A percentile compares a stretch with the other conserved stretches of the same genome.
phyloP scores from a whole-genome alignment of 2,888 invertebrate genomes.

The Platynereis dumerilii region DNA sequence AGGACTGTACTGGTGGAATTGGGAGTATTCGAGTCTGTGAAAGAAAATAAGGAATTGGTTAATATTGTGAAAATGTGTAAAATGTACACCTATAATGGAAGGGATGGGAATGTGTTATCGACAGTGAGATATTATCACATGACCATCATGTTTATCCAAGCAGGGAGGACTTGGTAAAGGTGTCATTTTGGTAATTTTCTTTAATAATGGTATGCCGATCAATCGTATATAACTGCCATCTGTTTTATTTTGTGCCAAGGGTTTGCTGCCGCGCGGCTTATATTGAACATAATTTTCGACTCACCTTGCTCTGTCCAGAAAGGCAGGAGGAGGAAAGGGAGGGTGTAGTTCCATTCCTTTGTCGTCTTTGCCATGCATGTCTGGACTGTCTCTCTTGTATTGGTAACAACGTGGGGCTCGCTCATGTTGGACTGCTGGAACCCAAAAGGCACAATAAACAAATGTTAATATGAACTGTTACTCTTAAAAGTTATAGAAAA shows the following conservation, averaged over 20 bases:
- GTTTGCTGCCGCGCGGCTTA: neutral
- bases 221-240: no score
- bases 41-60: neutral
- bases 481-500: neutral
- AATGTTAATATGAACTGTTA: neutral
- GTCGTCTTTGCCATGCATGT: slow-evolving; percentile 23
- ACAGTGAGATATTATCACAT: no score
- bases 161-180: no score
- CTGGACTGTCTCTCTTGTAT: slow-evolving; percentile 38
- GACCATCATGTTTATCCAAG: no score
- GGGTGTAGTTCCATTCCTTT: slow-evolving; percentile 17
- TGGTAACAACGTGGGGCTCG: slow-evolving; percentile 75
- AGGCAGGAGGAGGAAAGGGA: slow-evolving; percentile 19
- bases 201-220: no score
- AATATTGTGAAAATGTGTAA: neutral
- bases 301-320: slow-evolving; percentile 23
- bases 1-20: slow-evolving; percentile 42
- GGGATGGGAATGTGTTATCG: no score
- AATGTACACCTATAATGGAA: no score
- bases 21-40: slow-evolving; percentile 41
- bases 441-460: neutral
- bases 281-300: neutral
- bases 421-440: slow-evolving; percentile 88
- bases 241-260: no score
- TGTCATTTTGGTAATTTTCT: no score